Evolutionary conservation across 1,140 invertebrate genomes (phyloP).

Genomic region (Drosophila ficusphila): DNA sequence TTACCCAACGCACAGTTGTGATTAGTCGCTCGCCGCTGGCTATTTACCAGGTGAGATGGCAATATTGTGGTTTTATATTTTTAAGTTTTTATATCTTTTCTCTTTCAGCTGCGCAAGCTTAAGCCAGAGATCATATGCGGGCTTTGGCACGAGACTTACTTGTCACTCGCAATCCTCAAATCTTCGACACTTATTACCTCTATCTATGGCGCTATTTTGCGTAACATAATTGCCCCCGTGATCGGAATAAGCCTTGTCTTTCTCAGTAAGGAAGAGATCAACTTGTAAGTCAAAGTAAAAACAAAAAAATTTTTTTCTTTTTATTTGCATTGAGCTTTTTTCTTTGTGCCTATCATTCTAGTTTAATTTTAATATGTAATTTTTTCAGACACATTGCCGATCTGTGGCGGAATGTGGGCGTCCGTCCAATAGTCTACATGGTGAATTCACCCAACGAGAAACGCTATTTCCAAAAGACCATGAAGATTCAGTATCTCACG

Average conservation of each 20-base stretch:
- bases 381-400: conserved; percentile 77
- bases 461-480: conserved; percentile 83
- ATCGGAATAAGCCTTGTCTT: conserved; percentile 84
- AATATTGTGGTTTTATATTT: neutral
- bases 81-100: neutral
- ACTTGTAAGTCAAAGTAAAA: conserved; percentile 75
- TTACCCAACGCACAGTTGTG: conserved; percentile 70
- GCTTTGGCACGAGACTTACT: conserved; percentile 80
- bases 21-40: conserved; percentile 75
- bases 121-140: conserved; percentile 79
- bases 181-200: conserved; percentile 79
- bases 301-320: too few relatives aligned
- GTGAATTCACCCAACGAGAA: conserved; percentile 84
- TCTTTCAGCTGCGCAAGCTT: conserved; percentile 71
- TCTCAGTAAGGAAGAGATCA: conserved; percentile 82
- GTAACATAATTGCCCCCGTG: conserved; percentile 82
- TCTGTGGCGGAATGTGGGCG: conserved; percentile 82
- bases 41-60: conserved; percentile 69
- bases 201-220: conserved; percentile 79
- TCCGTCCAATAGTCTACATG: conserved; percentile 82
- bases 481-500: conserved; percentile 83
- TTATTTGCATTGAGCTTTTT: too few relatives aligned
- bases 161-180: conserved; percentile 70
- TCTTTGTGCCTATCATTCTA: too few relatives aligned
- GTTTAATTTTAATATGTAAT: too few relatives aligned